Conservation (phyloP, 64 coral and sea anemone genomes). For the Stichodactyla helianthus region DNA sequence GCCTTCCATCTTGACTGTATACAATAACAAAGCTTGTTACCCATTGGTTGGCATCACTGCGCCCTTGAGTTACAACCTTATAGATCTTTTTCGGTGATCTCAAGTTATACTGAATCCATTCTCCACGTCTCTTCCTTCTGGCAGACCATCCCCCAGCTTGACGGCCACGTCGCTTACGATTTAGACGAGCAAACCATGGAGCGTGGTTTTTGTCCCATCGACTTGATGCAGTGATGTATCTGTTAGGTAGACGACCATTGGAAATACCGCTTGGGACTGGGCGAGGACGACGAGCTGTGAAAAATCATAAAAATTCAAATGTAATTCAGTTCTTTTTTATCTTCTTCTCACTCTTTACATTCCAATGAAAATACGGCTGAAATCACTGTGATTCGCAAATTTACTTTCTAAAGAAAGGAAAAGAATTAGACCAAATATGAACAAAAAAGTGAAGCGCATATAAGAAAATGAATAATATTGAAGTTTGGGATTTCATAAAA, state of each 20-base stretch:
- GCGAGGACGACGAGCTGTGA: neutral
- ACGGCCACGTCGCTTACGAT: conserved; percentile 23
- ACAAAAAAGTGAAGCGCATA: too few species aligned
- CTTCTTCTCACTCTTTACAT: too few species aligned
- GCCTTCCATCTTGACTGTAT: conserved; percentile 35
- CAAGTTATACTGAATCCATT: conserved; percentile 46
- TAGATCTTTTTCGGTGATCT: conserved; percentile 30
- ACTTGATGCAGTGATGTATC: conserved; percentile 52
- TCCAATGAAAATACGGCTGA: too few species aligned
- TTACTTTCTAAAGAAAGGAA: too few species aligned
- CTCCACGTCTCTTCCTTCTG: conserved; percentile 26
- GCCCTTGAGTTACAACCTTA: conserved; percentile 40
- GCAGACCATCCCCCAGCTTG: conserved; percentile 32
- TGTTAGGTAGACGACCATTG: conserved; percentile 40
- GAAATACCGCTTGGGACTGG: conserved; percentile 24
- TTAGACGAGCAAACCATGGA: conserved; percentile 27
- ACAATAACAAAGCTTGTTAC: conserved; percentile 26
- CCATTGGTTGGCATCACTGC: conserved; percentile 26
- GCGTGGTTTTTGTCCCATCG: conserved; percentile 30
- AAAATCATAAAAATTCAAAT: too few species aligned
- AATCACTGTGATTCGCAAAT: too few species aligned
- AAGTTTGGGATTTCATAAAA: too few species aligned
- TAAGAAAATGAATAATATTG: too few species aligned
- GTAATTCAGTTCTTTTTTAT: too few species aligned
- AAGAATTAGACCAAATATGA: too few species aligned